Evolutionary conservation across 2,113 vertebrate genomes (phyloP).

Genomic region (Orientallactaga bullata): DNA sequence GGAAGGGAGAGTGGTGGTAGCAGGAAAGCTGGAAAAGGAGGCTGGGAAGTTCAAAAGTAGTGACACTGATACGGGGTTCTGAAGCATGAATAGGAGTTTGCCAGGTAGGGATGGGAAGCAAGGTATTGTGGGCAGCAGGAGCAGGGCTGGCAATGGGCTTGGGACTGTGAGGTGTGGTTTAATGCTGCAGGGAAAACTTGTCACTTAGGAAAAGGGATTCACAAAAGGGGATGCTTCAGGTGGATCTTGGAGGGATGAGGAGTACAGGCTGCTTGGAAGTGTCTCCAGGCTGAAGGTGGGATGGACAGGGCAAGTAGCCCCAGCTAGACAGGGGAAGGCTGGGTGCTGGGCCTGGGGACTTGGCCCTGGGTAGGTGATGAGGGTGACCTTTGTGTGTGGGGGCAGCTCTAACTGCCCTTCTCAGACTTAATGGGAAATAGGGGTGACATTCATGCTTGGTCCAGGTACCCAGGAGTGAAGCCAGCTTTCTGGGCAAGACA

Average conservation of each 20-base stretch:
- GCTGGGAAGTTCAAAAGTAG: neutral
- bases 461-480: rapidly evolving
- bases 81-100: neutral
- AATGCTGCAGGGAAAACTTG: too few relatives aligned
- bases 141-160: neutral
- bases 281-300: neutral
- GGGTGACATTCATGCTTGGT: neutral
- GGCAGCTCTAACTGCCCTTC: neutral
- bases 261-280: neutral
- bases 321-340: rapidly evolving
- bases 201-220: too few relatives aligned
- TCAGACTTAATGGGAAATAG: neutral
- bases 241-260: neutral
- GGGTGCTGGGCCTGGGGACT: neutral
- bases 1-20: too few relatives aligned
- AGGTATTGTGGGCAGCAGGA: neutral
- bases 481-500: too few relatives aligned
- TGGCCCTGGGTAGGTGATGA: neutral
- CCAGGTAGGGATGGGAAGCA: neutral
- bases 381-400: neutral
- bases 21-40: neutral
- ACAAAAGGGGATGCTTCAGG: neutral
- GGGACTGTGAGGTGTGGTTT: rapidly evolving
- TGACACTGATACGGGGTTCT: neutral
- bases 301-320: rapidly evolving